Conservation (phyloP, 2,797 vertebrate species). For the Nothura maculosa region DNA sequence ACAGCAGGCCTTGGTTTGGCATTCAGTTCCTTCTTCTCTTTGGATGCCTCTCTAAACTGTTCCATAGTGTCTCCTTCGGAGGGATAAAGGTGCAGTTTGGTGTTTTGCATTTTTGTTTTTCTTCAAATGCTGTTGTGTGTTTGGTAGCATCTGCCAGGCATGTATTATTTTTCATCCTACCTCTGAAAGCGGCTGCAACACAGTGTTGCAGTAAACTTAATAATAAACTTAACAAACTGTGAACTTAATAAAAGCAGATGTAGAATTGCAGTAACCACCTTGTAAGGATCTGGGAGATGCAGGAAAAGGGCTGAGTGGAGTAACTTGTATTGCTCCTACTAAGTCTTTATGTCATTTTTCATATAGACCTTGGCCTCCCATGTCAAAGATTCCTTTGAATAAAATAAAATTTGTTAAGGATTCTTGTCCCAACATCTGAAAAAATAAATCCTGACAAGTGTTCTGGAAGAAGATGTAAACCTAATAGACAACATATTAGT, state of each 20-base stretch:
- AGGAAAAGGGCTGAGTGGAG: neutral
- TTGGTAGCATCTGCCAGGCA: neutral
- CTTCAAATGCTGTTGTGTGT: neutral
- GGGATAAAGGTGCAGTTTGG: neutral
- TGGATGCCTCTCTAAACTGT: neutral
- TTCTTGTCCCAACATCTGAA: neutral
- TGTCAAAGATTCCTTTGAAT: neutral
- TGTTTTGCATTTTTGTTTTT: neutral
- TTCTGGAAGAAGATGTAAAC: slow-evolving; percentile 7
- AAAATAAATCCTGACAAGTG: neutral
- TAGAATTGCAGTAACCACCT: neutral
- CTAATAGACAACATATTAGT: neutral
- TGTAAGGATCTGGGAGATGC: neutral
- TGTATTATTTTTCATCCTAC: neutral
- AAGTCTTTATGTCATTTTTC: neutral
- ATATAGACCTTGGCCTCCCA: neutral
- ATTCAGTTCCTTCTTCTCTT: neutral
- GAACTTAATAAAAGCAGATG: neutral
- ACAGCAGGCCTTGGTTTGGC: neutral
- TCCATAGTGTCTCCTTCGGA: neutral
- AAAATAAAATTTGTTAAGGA: neutral
- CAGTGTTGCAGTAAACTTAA: neutral
- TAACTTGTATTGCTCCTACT: neutral
- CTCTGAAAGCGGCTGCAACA: neutral
- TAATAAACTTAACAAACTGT: no score